Evolutionary conservation across 2,888 invertebrate genomes (phyloP), one percentile per base, ranked within the genome.

Genomic region (Cancer borealis): DNA sequence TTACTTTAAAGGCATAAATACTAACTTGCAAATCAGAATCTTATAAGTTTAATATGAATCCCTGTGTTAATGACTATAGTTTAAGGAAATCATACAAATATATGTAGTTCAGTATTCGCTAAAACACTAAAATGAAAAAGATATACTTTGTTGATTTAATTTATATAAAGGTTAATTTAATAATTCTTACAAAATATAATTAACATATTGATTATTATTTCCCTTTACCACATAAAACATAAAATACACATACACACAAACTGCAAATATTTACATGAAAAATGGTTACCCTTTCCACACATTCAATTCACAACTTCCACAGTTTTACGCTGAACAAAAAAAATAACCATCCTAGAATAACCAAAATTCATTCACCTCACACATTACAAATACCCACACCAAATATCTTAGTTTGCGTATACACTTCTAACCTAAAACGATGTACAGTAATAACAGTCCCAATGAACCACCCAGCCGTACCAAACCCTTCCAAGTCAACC

Each of bases 291-390:
- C 73, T 26, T 73, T 26, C 73, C 73, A 73, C 73, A 26, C 8
- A 26, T 73, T 47, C 88, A 88, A 39, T 39, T 39, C 47, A 88
- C 99, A 0, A 98, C 98, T 96, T 39, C 39, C 98, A 98, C 91
- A 98, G 8, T 17, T 17, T 88, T 46, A 46, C 46, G n/a, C 3
- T 21, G 21, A 66, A 26, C 21, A 26, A n/a, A 73, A 39, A n/a
- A 73, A n/a, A 89, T 47, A 49, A 89, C 46, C 26, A 46, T 2
- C 39, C 12, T 89, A 17, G 17, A 30, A 21, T 10, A 47, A 26
- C 3, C 12, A 46, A 47, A 89, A 30, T 39, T 14, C 84, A 84
- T 30, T 39, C 84, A 84, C 30, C 30, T 84, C 84, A 84, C 84
- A 84, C 84, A 39, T 84, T 2, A 84, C 84, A 30, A 39, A 12